Evolutionary conservation across 2,797 vertebrate species (phyloP).

Genomic region (Phaenicophaeus curvirostris): DNA sequence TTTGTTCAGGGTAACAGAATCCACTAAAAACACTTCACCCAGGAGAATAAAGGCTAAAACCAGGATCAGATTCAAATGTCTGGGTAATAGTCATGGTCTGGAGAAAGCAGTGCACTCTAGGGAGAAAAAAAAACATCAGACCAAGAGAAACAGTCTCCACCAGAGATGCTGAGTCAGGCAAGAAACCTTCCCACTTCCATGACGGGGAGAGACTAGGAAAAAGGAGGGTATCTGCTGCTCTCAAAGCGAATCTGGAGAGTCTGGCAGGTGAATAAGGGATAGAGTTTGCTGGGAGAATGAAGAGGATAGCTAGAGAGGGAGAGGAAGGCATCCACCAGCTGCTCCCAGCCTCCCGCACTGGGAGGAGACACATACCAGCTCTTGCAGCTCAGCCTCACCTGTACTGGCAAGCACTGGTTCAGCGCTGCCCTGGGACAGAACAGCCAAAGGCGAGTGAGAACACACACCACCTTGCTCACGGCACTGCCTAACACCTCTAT

Average conservation of each 20-base stretch:
- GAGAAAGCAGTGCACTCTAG: background rate
- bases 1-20: background rate
- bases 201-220: background rate
- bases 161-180: background rate
- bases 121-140: background rate
- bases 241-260: background rate
- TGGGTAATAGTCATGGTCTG: background rate
- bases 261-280: background rate
- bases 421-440: background rate
- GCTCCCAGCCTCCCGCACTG: background rate
- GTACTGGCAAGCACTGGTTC: background rate
- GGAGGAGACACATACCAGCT: constrained; percentile 33
- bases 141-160: background rate
- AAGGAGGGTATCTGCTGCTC: background rate
- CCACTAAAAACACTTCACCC: background rate
- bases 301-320: background rate
- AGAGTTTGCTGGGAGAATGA: background rate
- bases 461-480: background rate
- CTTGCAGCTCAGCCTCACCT: background rate
- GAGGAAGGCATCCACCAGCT: background rate
- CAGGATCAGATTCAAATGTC: background rate
- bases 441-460: background rate
- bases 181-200: background rate
- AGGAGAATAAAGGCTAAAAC: constrained; percentile 9
- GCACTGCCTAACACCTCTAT: background rate